Evolutionary conservation across 2,797 vertebrate species (phyloP).

Genomic region (Poeciliopsis gracilis): DNA sequence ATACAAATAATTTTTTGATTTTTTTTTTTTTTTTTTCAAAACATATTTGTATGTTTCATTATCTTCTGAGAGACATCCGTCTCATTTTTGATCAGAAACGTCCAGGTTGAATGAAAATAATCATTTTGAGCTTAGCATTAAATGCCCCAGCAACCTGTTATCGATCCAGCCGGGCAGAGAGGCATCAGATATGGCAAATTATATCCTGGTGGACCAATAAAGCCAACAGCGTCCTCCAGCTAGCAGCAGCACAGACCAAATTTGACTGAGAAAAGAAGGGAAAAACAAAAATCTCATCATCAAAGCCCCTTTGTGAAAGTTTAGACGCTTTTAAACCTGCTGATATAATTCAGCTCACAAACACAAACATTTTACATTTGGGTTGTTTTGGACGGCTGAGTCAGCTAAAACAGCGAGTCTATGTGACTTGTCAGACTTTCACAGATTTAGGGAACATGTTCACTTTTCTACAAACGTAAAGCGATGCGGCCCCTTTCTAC

Average conservation of each 20-base stretch:
- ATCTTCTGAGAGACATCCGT: background rate
- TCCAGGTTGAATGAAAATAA: background rate
- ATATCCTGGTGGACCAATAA: background rate
- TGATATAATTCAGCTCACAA: background rate
- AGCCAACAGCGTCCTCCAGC: background rate
- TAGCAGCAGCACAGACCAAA: background rate
- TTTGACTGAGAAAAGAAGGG: background rate
- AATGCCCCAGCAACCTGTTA: background rate
- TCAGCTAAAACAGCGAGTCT: background rate
- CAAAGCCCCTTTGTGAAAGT: background rate
- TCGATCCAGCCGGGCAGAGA: too few species aligned
- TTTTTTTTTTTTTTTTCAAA: background rate
- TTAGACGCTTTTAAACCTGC: background rate
- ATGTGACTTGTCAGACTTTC: background rate
- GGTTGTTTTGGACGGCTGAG: background rate
- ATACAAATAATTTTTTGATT: too few species aligned
- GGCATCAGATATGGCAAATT: background rate
- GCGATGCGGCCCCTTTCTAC: background rate
- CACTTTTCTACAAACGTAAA: background rate
- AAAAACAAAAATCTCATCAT: background rate
- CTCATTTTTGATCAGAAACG: background rate
- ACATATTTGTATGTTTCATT: too few species aligned
- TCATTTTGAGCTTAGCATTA: background rate
- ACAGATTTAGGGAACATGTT: background rate
- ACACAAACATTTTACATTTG: background rate